A percentile compares a stretch with the other conserved stretches of the same genome.
These are phyloP conservation scores for Valencia hispanica DNA, from an alignment of 2,797 vertebrate genomes.

Conservation along the genomic window DNA sequence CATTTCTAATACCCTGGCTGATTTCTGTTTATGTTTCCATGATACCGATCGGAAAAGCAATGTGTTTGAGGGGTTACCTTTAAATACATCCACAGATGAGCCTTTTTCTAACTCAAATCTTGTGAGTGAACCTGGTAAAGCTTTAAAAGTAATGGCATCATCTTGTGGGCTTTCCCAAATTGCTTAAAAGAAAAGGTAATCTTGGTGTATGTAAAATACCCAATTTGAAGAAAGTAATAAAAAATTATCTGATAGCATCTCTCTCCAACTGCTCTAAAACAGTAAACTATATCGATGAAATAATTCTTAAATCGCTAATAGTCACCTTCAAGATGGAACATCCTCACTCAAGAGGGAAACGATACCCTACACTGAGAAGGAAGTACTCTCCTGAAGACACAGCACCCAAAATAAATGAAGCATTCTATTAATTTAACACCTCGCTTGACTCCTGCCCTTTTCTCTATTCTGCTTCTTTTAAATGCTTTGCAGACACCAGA, in stretches of 20 bases:
- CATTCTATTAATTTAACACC: conserved; percentile 55
- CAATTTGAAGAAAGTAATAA: background rate
- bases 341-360: background rate
- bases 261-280: background rate
- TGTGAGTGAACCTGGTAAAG: background rate
- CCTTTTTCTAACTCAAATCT: background rate
- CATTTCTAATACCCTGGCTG: too few species aligned
- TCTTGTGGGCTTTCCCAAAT: too few species aligned
- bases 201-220: background rate
- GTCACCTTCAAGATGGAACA: conserved; percentile 10
- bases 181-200: too few species aligned
- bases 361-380: background rate
- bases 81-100: too few species aligned
- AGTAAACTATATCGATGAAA: background rate
- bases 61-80: too few species aligned
- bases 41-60: too few species aligned
- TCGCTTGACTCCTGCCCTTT: conserved; percentile 74
- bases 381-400: conserved; percentile 8
- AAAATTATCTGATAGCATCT: background rate
- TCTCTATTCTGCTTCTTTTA: conserved; percentile 50
- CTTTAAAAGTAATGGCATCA: background rate
- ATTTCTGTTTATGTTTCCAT: too few species aligned
- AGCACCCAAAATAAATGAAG: conserved; percentile 26
- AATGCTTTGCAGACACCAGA: conserved; percentile 69
- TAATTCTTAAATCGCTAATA: background rate